Evolutionary conservation across 2,888 invertebrate genomes (phyloP), one percentile per base, ranked within the genome.

Genomic region (Poecilus cupreus): DNA sequence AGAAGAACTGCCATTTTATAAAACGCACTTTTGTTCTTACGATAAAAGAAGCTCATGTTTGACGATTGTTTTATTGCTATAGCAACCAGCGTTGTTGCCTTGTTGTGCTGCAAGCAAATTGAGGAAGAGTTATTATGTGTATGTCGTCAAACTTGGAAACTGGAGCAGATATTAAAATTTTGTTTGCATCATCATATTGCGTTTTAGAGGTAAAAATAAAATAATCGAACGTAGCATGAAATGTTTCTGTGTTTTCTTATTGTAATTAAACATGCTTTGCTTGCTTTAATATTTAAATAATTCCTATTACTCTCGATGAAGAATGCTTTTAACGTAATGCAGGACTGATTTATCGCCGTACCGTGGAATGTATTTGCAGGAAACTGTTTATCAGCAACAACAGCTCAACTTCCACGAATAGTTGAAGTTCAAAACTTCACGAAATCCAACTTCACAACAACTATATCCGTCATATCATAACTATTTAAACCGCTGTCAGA

Each of bases 401-500:
- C 51, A 51, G 51, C 13, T 2, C 37, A 68, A 68, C 64, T 68
- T 68, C 64, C 37, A 18, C 32, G 18, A 68, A 68, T 68, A 68
- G 64, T 60, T 60, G 16, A 11, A 24, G 26, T 68, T 68, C 64
- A 68, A 60, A 60, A 68, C 64, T 68, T 68, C 64, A 13, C 39
- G 64, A 68, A 46, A 37, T 68, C 16, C n/a, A 68, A 68, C 64
- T 68, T 68, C 64, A 68, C 64, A 68, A 68, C 64, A 68, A 68
- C 39, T 68, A 37, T 37, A 68, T 72, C 43, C 72, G 72, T 72
- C 72, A 72, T 72, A 72, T 68, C 24, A 18, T 5, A 72, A 72
- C 46, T 46, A 72, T 72, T 72, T 72, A 24, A 72, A 72, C 43
- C 49, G 13, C 49, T 72, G 72, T 72, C 46, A 72, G 72, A 24